Base-by-base conservation (phyloP, 2,888 invertebrate species). In the Zygothrica quintamaculata region DNA sequence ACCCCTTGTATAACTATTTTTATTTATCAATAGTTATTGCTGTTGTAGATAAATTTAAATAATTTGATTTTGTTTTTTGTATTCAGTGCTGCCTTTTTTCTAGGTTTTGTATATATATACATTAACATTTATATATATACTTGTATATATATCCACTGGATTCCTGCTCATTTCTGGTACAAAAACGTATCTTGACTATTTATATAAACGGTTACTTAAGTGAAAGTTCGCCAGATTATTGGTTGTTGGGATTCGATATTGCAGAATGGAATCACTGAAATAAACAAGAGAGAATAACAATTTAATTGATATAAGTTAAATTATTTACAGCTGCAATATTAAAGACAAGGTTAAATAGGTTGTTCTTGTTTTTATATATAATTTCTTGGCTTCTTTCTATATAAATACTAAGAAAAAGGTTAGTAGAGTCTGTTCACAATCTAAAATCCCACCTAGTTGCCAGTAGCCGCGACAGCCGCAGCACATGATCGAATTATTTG, bases 201-300 rank as follows among this genome's bases (percentile, higher is more conserved):
- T 70, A 74, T 71, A 64, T 74, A 70, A 75, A 75, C 65, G 52
- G 16, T 76, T 64, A 42, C 55, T 82, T 55, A 59, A 76, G 71
- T 68, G 82, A 71, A 77, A 77, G 85, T 77, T 80, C 78, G 87
- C 85, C 47, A 64, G 60, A 43, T 66, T 56, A 44, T 60, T 70
- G 40, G 43, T 75, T 80, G 70, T n/a, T n/a, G n/a, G n/a, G 81
- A 71, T 77, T 87, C 81, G 52, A 66, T 77, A 85, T 74, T 80
- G 65, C 81, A 71, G 74, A 81, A 85, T 77, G 81, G 82, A 87
- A 80, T 74, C 77, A 61, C 61, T 84, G 87, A 36, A 87, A 80
- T 11, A 68, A 69, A 34, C 50, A 57, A 15, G 11, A 57, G 36
- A 53, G 31, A 44, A 47, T 15, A 44, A 34, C 33, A 13, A 34